A percentile compares a stretch with the other conserved stretches of the same genome.
phyloP scores from a whole-genome alignment of 2,113 vertebrate genomes.

The Phocoena phocoena region DNA sequence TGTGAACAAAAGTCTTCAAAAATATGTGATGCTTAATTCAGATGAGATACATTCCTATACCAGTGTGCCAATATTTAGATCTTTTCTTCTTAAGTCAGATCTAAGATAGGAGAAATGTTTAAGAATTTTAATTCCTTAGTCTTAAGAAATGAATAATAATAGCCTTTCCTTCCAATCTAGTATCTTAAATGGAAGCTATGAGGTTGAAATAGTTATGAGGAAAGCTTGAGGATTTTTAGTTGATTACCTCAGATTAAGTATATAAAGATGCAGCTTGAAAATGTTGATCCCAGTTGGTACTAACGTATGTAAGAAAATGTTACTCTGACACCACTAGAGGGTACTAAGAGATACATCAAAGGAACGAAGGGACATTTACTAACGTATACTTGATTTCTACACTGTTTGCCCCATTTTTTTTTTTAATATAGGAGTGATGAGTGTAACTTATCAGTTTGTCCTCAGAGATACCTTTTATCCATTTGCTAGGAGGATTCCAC shows the following conservation, averaged over 20 bases:
- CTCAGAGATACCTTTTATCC: background rate
- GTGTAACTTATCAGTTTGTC: background rate
- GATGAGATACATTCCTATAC: background rate
- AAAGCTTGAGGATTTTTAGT: background rate
- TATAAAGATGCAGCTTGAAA: background rate
- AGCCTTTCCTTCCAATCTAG: background rate
- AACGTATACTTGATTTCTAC: background rate
- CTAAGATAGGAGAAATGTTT: background rate
- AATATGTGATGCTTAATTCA: background rate
- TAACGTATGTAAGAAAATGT: background rate
- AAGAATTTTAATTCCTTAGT: background rate
- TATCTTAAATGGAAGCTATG: background rate
- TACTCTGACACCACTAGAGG: constrained; percentile 43
- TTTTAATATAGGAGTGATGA: background rate
- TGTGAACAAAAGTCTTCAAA: constrained; percentile 17
- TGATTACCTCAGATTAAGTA: background rate
- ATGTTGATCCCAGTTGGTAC: background rate
- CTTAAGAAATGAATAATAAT: background rate
- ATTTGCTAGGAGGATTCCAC: background rate
- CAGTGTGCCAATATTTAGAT: background rate
- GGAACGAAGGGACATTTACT: background rate
- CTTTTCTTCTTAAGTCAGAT: background rate
- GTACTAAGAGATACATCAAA: constrained; percentile 40
- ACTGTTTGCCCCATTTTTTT: background rate
- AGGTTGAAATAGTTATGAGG: background rate